Evolutionary conservation across 2,113 vertebrate genomes (phyloP).

Genomic region (Bungarus multicinctus): DNA sequence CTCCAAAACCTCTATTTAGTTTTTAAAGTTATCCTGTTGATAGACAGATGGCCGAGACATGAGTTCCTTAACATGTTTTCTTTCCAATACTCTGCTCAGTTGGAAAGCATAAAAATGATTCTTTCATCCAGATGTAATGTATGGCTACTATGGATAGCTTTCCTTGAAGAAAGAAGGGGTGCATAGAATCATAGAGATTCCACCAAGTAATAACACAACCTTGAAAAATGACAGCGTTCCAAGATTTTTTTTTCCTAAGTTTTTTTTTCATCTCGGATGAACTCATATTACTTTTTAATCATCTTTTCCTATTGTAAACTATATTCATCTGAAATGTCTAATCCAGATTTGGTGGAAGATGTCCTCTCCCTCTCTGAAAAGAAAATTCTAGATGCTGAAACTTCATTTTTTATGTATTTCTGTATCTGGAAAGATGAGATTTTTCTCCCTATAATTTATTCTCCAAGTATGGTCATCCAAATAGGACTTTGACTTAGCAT

Average conservation of each 20-base stretch:
- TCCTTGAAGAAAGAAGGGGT: conserved; percentile 36
- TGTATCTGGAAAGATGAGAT: conserved; percentile 3
- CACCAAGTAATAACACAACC: conserved; percentile 17
- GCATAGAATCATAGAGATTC: conserved; percentile 29
- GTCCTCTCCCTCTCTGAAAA: neutral
- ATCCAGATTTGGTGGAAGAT: conserved; percentile 22
- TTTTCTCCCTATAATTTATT: neutral
- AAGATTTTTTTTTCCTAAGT: conserved; percentile 37
- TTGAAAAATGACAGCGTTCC: conserved; percentile 51
- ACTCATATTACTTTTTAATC: conserved; percentile 18
- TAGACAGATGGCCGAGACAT: neutral
- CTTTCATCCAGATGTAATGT: neutral
- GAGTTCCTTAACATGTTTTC: neutral
- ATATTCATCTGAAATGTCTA: conserved; percentile 23
- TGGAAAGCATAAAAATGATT: neutral
- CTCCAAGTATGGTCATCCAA: neutral
- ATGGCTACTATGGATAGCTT: conserved; percentile 7
- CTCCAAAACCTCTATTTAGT: neutral
- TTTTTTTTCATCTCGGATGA: conserved; percentile 45
- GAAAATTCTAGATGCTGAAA: conserved; percentile 9
- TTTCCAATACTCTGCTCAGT: neutral
- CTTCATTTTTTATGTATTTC: neutral
- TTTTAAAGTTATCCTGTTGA: neutral
- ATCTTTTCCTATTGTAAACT: conserved; percentile 32
- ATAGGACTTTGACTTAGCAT: neutral